Evolutionary conservation across 2,888 invertebrate genomes (phyloP), one percentile per base, ranked within the genome.

Genomic region (Sphecodes monilicornis): DNA sequence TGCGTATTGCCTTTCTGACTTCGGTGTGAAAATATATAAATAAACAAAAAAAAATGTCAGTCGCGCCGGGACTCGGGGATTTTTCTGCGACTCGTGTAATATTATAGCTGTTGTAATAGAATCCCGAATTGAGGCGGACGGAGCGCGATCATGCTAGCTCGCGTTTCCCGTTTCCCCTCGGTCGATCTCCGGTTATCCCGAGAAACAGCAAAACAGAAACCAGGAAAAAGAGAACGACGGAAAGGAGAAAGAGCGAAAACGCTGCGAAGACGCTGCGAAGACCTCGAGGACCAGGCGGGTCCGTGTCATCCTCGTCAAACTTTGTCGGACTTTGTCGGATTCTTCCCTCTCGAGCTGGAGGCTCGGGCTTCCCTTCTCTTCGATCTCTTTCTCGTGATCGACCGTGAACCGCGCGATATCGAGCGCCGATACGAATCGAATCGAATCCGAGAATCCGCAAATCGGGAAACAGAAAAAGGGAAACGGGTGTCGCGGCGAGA

Each of bases 1-100:
- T 94, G 94, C 93, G 94, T 94, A 94, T 94, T 94, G 94, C 94
- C 94, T 94, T 94, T 94, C 94, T 94, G 94, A 94, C 93, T 94
- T 94, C 92, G 94, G 93, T 94, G 94, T 94, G 93, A 94, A 94
- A 93, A 93, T 91, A 92, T 91, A 91, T 91, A 93, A 92, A 90
- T 91, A 90, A 84, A 78, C 43, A 81, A 84, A 89, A 89, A 87
- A 92, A 93, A 93, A 93, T 92, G 86, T 93, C 92, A 92, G 94
- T 91, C 92, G 91, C 82, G 86, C 90, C 88, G 89, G 91, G 91
- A 89, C 90, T 86, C 88, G 90, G 84, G 88, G 82, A 87, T 88
- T 85, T 88, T 82, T 82, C 87, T 78, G 89, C 79, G 85, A 43
- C 76, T 50, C 72, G 70, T 86, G 81, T 80, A 73, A 71, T 68